Percentiles rank a stretch among this genome's conserved stretches.
Evolutionary conservation across 1,140 invertebrate species (phyloP).

Genomic region (Campoletis sonorensis): DNA sequence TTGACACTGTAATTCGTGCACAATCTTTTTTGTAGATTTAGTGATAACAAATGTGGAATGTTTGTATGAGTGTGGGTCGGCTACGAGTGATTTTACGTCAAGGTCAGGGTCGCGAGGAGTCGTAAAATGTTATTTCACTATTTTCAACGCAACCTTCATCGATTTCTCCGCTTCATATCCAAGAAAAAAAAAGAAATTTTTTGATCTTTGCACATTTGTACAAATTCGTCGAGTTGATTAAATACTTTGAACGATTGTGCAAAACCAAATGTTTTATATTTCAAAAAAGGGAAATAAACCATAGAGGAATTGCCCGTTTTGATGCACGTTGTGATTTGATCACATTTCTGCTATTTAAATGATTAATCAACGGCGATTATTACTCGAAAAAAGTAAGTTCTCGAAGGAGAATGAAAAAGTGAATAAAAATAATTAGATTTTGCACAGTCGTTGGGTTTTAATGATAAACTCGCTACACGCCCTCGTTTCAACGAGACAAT

Average conservation of each 20-base stretch:
- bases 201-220: background rate
- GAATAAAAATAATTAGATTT: background rate
- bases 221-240: background rate
- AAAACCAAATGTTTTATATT: background rate
- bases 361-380: too few relatives aligned
- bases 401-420: background rate
- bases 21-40: background rate
- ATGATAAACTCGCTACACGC: background rate
- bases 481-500: conserved; percentile 44
- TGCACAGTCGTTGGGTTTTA: background rate
- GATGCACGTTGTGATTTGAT: background rate
- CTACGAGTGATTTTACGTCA: background rate
- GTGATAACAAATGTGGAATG: conserved; percentile 1
- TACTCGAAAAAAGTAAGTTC: too few relatives aligned
- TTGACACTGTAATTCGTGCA: background rate
- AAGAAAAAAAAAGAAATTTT: background rate
- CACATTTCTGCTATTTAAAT: background rate
- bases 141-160: too few relatives aligned
- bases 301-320: background rate
- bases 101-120: too few relatives aligned
- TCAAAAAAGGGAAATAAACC: background rate
- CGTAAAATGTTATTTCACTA: too few relatives aligned
- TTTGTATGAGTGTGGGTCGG: background rate
- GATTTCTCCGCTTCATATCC: too few relatives aligned
- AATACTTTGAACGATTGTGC: background rate